Evolutionary conservation across 2,888 invertebrate genomes (phyloP).

Genomic region (Cryptus viduatorius): DNA sequence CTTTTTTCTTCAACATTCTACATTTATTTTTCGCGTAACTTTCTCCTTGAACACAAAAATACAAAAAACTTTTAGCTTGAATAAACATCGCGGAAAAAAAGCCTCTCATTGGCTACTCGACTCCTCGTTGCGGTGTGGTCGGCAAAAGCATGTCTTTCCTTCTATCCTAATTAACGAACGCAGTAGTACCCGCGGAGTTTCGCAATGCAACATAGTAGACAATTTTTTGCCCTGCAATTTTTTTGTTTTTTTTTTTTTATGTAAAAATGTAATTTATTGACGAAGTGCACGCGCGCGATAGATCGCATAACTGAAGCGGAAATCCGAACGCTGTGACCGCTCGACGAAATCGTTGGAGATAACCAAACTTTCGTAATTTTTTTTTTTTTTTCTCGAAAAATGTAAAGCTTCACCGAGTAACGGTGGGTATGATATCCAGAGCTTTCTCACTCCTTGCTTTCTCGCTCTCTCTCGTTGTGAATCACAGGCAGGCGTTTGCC

Average conservation of each 20-base stretch:
- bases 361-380: background rate
- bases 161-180: background rate
- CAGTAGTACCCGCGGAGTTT: background rate
- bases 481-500: conserved; percentile 54
- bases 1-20: background rate
- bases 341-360: background rate
- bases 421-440: background rate
- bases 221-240: conserved; percentile 21
- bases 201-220: background rate
- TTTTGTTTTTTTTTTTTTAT: conserved; percentile 13
- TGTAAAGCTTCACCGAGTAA: background rate
- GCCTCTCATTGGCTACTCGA: background rate
- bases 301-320: conserved; percentile 66
- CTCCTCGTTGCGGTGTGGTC: conserved; percentile 7
- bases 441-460: conserved; percentile 11
- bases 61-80: conserved; percentile 34
- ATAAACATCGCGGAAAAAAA: conserved; percentile 51
- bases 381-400: conserved; percentile 1
- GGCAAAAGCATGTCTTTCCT: conserved; percentile 3
- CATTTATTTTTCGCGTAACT: background rate
- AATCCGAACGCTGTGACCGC: conserved; percentile 52
- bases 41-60: background rate
- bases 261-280: background rate
- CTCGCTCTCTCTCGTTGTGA: conserved; percentile 52
- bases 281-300: conserved; percentile 34